phyloP scores from a whole-genome alignment of 2,888 invertebrate species.

The Yponomeuta sedellus region DNA sequence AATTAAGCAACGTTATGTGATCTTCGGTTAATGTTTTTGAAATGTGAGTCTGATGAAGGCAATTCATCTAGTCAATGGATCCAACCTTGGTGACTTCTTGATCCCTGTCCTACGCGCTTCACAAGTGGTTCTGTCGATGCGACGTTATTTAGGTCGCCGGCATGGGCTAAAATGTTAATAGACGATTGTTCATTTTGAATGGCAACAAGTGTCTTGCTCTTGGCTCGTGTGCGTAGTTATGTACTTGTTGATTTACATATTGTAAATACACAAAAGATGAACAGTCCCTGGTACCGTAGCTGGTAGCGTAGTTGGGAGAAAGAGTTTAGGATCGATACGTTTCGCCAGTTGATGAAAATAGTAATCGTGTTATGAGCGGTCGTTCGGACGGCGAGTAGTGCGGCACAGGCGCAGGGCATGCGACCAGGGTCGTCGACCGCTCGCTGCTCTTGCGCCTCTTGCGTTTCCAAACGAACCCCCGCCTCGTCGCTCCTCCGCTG shows the following conservation, averaged over 20 bases:
- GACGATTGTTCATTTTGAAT: conserved; percentile 35
- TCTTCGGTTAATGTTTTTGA: conserved; percentile 6
- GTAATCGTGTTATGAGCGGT: conserved; percentile 56
- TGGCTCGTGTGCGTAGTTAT: neutral
- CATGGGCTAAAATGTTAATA: conserved; percentile 37
- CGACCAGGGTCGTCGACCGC: conserved; percentile 68
- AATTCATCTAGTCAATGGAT: conserved; percentile 66
- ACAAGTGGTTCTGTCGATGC: conserved; percentile 41
- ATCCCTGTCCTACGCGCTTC: conserved; percentile 60
- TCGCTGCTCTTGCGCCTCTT: conserved; percentile 67
- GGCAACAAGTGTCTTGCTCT: neutral
- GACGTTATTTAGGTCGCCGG: conserved; percentile 53
- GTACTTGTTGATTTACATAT: neutral
- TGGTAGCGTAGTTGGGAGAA: neutral
- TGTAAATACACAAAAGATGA: neutral
- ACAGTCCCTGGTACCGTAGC: neutral
- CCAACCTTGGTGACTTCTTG: conserved; percentile 69
- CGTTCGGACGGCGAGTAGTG: conserved; percentile 10
- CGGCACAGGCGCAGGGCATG: conserved; percentile 62
- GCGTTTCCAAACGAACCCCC: conserved; percentile 59
- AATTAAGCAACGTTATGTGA: conserved; percentile 5
- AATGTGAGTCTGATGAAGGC: conserved; percentile 24
- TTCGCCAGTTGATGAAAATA: conserved; percentile 22
- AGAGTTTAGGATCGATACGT: conserved; percentile 1
- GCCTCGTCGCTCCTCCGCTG: conserved; percentile 48